Percentiles rank a stretch among this genome's conserved stretches.
Conservation (phyloP, 2,113 vertebrate genomes). For the Delphinapterus leucas region DNA sequence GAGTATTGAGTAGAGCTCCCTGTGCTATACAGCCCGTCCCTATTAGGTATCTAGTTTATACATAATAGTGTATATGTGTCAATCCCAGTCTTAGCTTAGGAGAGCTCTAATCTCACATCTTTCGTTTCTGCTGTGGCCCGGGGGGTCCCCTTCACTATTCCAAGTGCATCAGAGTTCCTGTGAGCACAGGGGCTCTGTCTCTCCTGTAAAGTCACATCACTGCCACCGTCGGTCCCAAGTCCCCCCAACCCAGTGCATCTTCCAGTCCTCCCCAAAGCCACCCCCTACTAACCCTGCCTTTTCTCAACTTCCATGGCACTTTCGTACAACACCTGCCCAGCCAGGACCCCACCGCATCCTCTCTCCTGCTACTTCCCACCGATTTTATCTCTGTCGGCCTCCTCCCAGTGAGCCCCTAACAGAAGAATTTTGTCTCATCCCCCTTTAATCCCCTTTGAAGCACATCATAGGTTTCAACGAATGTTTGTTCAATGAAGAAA, state of each 20-base stretch:
- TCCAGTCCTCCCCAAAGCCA: not conserved
- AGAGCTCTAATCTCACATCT: not conserved
- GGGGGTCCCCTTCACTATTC: not conserved
- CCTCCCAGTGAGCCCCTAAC: not conserved
- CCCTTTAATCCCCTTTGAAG: not conserved
- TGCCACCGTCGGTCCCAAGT: not conserved
- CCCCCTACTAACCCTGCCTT: not conserved
- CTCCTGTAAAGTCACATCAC: not conserved
- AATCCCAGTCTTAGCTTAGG: not conserved
- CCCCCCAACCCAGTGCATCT: not conserved
- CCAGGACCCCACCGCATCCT: accelerated
- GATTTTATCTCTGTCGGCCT: not conserved
- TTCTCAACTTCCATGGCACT: not conserved
- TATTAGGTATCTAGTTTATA: too few relatives aligned
- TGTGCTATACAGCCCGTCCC: not conserved
- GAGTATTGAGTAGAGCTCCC: not conserved
- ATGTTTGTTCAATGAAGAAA: not conserved
- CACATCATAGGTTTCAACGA: not conserved
- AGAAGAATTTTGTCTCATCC: not conserved
- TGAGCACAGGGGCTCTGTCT: accelerated
- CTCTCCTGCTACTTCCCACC: not conserved
- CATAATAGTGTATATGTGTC: not conserved
- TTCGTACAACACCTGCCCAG: not conserved
- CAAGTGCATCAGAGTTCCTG: not conserved
- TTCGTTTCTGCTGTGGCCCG: not conserved